Base-by-base conservation (phyloP, 2,797 vertebrate genomes). In the Taenioides sp. region DNA sequence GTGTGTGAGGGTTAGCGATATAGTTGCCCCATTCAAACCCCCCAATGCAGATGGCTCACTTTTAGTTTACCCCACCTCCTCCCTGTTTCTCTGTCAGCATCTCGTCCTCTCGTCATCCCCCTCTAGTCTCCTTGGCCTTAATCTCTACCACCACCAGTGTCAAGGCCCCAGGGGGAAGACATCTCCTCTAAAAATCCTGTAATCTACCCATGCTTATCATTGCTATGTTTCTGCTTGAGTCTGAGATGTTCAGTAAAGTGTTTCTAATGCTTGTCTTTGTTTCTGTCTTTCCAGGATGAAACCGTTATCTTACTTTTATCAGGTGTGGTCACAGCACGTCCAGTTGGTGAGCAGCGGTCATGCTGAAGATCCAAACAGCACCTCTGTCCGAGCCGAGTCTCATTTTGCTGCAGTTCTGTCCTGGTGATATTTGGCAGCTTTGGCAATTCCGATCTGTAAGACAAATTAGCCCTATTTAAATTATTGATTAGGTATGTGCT, bases 261-360 rank as follows among this genome's bases (percentile, higher is more conserved):
- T 16, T 28, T 57, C 54, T 23, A 25, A 57, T 23, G 22, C n/a
- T 54, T 10, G 43, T 47, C 43, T 47, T n/a, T 54, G 50, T 54
- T 20, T 55, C 5, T 9, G 54, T 22, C n/a, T 23, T 11, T 57
- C 10, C n/a, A 23, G 54, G 9, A 4, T 59, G 16, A 37, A 57
- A 58, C 23, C 5, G 12, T 31, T 18, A 6, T 78, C 90, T 85
- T 92, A 96, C 96, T 92, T 2, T 92, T 94, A 69, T 94, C 91
- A 0, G 92, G 87, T 0, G 90, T 81, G 0, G 75, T 86, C 58
- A 93, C 91, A 2, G 92, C 92, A 1, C 87, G 91, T 0, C 94
- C 93, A 0, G 93, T 91, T 0, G 94, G 94, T 1, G 94, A 95
- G 2, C 83, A 77, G 52, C 91, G 91, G 37, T 93, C 92, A 5